Evolutionary conservation across 2,888 invertebrate genomes (phyloP), one percentile per base, ranked within the genome.

Genomic region (Tribolium freemani): DNA sequence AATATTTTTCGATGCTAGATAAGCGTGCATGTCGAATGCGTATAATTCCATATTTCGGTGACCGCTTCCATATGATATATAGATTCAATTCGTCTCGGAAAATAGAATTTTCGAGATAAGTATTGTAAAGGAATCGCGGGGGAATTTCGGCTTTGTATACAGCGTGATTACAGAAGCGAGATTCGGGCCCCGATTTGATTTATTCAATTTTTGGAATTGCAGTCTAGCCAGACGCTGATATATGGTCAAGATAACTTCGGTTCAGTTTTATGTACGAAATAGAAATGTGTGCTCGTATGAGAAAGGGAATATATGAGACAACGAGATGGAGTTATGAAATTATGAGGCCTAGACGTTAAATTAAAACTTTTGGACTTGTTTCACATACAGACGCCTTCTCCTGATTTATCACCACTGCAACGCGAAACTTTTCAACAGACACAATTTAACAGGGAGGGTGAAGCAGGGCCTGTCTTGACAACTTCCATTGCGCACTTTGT

Each of bases 31-130:
- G 77, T 64, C 77, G 77, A 78, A 77, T 78, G 76, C 74, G 75
- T 76, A 77, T 79, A 81, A 81, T 79, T 80, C 75, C 54, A 66
- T 73, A 76, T 78, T 75, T 76, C 71, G 75, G 61, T 66, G 78
- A 80, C 81, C 74, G 77, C 77, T 81, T 78, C 76, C 71, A 82
- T 80, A 84, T 86, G 86, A 86, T 85, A 84, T 84, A 86, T 85
- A 83, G 84, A 84, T 84, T 85, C 86, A 85, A 86, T 86, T 85
- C 85, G 84, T 85, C 81, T 80, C 81, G 81, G 83, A 82, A 84
- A 85, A 86, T 86, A 85, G 85, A 86, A 85, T 85, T 83, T 82
- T 80, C 78, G 78, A 80, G 85, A 84, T 84, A 84, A 84, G 82
- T 80, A 74, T 57, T 45, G 56, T 46, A 54, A 54, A 61, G 50